phyloP scores from a whole-genome alignment of 1,140 invertebrate species.

The Cecropterus lyciades region DNA sequence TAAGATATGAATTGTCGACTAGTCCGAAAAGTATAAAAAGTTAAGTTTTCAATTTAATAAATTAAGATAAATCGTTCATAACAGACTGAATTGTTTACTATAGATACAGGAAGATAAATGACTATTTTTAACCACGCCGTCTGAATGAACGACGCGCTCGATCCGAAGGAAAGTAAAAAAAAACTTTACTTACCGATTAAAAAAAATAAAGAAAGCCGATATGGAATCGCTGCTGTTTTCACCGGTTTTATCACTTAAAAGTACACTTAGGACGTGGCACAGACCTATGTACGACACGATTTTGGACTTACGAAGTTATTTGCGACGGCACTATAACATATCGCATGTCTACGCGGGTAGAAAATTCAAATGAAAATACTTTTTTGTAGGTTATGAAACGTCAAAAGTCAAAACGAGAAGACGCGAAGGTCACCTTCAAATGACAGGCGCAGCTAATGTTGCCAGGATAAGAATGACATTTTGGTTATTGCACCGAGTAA shows the following conservation, averaged over 20 bases:
- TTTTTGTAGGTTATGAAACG: constrained; percentile 66
- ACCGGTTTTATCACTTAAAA: constrained; percentile 66
- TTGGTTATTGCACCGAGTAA: neutral
- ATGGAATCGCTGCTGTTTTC: constrained; percentile 37
- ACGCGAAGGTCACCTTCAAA: constrained; percentile 76
- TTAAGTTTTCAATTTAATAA: neutral
- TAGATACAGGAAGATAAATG: constrained; percentile 32
- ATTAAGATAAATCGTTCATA: neutral
- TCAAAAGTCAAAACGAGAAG: constrained; percentile 73
- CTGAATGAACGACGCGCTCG: constrained; percentile 48
- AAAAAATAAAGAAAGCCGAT: constrained; percentile 44
- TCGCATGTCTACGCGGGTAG: constrained; percentile 75
- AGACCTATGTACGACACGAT: constrained; percentile 43
- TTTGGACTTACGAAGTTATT: constrained; percentile 50
- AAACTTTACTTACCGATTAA: constrained; percentile 62
- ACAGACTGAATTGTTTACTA: constrained; percentile 27
- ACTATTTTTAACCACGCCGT: constrained; percentile 65
- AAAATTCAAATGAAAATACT: constrained; percentile 69
- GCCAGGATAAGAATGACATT: constrained; percentile 27
- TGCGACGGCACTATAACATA: constrained; percentile 53
- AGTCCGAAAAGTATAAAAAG: too few relatives aligned
- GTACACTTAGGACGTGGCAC: constrained; percentile 59
- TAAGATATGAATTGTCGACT: constrained; percentile 2
- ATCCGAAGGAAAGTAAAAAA: constrained; percentile 56
- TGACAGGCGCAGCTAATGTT: constrained; percentile 47